These are phyloP conservation scores for Unio pictorum DNA, from an alignment of 2,888 invertebrate genomes.

Conservation along the genomic window DNA sequence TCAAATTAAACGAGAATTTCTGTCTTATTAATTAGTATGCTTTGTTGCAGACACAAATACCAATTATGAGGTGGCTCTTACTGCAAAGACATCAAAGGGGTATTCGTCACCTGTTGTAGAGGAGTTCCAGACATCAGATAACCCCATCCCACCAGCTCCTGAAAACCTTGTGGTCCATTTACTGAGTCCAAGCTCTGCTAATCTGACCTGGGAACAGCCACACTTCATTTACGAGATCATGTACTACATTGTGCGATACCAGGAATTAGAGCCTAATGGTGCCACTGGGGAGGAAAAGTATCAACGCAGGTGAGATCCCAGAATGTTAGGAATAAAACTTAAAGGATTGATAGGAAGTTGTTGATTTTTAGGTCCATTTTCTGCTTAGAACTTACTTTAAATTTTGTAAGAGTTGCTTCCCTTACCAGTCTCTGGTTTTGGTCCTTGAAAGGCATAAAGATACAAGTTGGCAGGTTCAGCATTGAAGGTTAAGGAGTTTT, in stretches of 20 bases:
- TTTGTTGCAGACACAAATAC: constrained; percentile 45
- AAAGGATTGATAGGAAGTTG: too few species aligned
- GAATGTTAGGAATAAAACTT: too few species aligned
- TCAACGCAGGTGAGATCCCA: too few species aligned
- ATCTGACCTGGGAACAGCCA: constrained; percentile 45
- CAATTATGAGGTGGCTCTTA: constrained; percentile 48
- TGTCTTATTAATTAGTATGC: neutral
- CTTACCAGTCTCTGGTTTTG: too few species aligned
- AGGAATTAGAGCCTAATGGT: neutral
- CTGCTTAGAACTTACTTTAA: too few species aligned
- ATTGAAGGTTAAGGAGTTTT: too few species aligned
- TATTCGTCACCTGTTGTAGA: constrained; percentile 33
- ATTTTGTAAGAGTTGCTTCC: too few species aligned
- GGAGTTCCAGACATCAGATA: constrained; percentile 43
- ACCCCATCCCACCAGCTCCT: constrained; percentile 38
- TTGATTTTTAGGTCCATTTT: too few species aligned
- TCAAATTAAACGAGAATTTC: neutral
- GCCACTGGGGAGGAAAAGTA: too few species aligned
- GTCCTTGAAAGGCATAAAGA: too few species aligned
- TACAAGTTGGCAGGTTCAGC: too few species aligned
- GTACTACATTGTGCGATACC: constrained; percentile 44
- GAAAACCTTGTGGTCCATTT: constrained; percentile 25
- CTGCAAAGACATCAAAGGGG: constrained; percentile 27
- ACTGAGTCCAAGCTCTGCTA: constrained; percentile 24
- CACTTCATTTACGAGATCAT: constrained; percentile 14